Conservation (phyloP, 2,888 invertebrate genomes). For the Ceramica pisi region DNA sequence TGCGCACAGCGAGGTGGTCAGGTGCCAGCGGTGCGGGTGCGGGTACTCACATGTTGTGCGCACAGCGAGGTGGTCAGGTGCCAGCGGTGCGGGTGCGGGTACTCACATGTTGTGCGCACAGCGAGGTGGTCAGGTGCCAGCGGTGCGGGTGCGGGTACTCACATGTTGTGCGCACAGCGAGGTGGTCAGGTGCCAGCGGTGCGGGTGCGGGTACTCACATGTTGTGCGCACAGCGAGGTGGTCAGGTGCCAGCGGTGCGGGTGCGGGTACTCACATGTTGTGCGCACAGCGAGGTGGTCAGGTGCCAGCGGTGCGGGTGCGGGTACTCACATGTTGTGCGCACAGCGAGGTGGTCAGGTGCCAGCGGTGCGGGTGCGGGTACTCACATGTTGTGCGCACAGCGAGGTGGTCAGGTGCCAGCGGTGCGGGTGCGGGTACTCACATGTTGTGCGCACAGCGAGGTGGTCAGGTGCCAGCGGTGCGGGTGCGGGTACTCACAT, state of each 20-base stretch:
- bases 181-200: too few species aligned
- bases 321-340: conserved; percentile 77
- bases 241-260: too few species aligned
- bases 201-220: conserved; percentile 72
- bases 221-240: conserved; percentile 71
- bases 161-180: conserved; percentile 77
- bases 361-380: not conserved
- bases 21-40: too few species aligned
- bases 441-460: conserved; percentile 77
- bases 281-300: conserved; percentile 72
- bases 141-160: conserved; percentile 65
- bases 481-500: conserved; percentile 72
- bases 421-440: conserved; percentile 65
- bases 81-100: not conserved
- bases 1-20: conserved; percentile 72
- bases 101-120: conserved; percentile 79
- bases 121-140: too few species aligned
- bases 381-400: conserved; percentile 79
- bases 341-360: conserved; percentile 69
- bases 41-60: conserved; percentile 77
- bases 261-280: conserved; percentile 73
- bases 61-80: conserved; percentile 69
- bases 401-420: too few species aligned
- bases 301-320: too few species aligned
- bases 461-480: too few species aligned